A percentile compares a stretch with the other conserved stretches of the same genome.
Conservation (phyloP, 2,888 invertebrate species). For the Endotricha flammealis region DNA sequence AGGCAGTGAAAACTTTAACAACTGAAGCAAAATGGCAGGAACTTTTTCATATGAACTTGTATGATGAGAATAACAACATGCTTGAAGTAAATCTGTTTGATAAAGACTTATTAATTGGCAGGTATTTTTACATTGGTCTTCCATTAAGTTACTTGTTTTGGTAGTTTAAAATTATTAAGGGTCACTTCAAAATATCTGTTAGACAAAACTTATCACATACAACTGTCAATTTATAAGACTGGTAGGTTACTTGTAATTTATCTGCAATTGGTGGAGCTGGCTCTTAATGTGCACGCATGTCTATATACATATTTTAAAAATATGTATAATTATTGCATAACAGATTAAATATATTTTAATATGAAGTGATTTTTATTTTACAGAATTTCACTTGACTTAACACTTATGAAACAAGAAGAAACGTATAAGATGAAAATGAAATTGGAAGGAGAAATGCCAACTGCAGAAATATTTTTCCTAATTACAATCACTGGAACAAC, state of each 20-base stretch:
- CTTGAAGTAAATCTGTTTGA: constrained; percentile 93
- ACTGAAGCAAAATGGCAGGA: constrained; percentile 90
- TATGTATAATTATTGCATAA: too few relatives aligned
- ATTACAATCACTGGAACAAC: constrained; percentile 96
- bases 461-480: constrained; percentile 84
- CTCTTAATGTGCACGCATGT: too few relatives aligned
- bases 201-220: too few relatives aligned
- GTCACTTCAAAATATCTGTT: too few relatives aligned
- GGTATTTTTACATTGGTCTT: too few relatives aligned
- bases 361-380: constrained; percentile 30
- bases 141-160: too few relatives aligned
- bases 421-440: constrained; percentile 91
- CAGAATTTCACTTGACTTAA: constrained; percentile 85
- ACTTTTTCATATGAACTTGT: constrained; percentile 95
- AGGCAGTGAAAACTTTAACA: constrained; percentile 81
- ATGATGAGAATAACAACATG: constrained; percentile 84
- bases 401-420: constrained; percentile 87
- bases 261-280: too few relatives aligned
- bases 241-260: too few relatives aligned
- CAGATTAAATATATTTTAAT: too few relatives aligned
- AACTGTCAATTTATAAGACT: too few relatives aligned
- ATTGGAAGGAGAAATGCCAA: constrained; percentile 87
- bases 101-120: constrained; percentile 79
- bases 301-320: too few relatives aligned
- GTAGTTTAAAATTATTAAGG: too few relatives aligned